Conservation (phyloP, 2,113 vertebrate genomes). For the Mormyrus lacerda region DNA sequence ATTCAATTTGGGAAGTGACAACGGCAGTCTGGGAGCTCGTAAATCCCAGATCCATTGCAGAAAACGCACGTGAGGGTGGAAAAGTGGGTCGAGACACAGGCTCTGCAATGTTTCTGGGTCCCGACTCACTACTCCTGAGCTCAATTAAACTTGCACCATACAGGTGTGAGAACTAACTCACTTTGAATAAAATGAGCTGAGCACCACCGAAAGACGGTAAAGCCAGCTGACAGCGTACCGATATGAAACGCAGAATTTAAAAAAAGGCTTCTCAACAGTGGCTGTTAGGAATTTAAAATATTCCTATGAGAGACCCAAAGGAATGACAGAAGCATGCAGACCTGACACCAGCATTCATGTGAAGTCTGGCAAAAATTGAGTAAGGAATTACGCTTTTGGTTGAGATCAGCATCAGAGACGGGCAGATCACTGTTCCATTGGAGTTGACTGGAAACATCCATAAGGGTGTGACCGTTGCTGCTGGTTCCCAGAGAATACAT, state of each 20-base stretch:
- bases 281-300: too few relatives aligned
- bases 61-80: not conserved
- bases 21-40: not conserved
- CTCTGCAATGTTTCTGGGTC: not conserved
- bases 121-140: not conserved
- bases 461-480: not conserved
- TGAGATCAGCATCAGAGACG: conserved; percentile 12
- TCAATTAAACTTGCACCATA: not conserved
- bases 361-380: not conserved
- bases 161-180: not conserved
- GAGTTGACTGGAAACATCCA: conserved; percentile 32
- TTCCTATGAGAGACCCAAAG: not conserved
- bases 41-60: not conserved
- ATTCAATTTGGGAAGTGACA: not conserved
- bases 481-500: conserved; percentile 37
- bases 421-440: conserved; percentile 29
- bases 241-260: not conserved
- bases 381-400: not conserved
- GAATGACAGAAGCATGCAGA: not conserved
- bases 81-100: not conserved
- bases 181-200: not conserved
- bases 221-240: not conserved
- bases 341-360: not conserved
- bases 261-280: not conserved
- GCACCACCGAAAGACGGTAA: not conserved